Base-by-base conservation (phyloP, 2,113 vertebrate genomes). In the Toxotes jaculatrix region DNA sequence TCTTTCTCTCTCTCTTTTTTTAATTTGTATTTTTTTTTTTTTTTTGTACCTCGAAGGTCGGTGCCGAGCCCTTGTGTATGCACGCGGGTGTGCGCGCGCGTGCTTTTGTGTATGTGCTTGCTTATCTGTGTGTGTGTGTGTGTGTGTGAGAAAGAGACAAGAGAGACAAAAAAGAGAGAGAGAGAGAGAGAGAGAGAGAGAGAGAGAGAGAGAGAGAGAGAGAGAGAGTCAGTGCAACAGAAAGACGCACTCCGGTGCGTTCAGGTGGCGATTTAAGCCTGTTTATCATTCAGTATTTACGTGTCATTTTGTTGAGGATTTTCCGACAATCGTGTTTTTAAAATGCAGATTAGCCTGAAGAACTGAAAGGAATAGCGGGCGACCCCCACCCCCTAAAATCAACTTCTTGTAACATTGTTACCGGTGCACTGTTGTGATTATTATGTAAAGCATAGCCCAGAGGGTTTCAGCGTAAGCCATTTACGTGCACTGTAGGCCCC, bases 351-450 rank as follows among this genome's bases (percentile, higher is more conserved):
- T 42, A 64, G 49, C 69, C 70, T 4, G 38, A 66, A 74, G 77
- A 74, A 60, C 38, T 79, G 38, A 64, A 62, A 77, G 38, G 60
- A 75, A 68, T 65, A 68, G 79, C 61, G 32, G 59, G n/a, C 59
- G 53, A 85, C 75, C 84, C 73, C 83, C 84, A 17, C 76, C 72
- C 69, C 27, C 47, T 74, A 57, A 84, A 74, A 86, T 86, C 68
- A 92, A 87, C 88, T 89, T 87, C 66, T 86, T 67, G 65, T 81
- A 88, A 86, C 80, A 53, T 76, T 82, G 84, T 89, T 88, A 83
- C 82, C 70, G 67, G 74, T 45, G 56, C 79, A 11, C 67, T 82
- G 73, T 79, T 83, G 81, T 75, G 57, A 77, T 87, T 85, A 85
- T 81, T 61, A 81, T 87, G 81, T 74, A 70, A 83, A 85, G 60